phyloP scores from a whole-genome alignment of 2,797 vertebrate genomes.

The Thamnophis elegans region DNA sequence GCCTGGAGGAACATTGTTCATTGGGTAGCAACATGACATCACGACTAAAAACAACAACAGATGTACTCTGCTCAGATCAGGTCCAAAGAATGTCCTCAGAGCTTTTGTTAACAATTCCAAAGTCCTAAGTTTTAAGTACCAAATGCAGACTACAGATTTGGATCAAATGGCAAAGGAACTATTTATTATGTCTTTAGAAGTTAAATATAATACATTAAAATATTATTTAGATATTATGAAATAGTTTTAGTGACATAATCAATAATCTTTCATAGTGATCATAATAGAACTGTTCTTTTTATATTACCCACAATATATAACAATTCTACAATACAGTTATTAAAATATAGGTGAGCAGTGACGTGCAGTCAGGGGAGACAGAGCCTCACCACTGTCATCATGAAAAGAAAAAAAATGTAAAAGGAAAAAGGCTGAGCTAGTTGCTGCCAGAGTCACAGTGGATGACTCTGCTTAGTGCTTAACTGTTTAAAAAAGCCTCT shows the following conservation, averaged over 20 bases:
- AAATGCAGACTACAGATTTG: neutral
- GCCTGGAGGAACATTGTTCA: too few relatives aligned
- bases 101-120: neutral
- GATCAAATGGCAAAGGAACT: neutral
- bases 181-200: neutral
- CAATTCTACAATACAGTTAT: neutral
- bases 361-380: too few relatives aligned
- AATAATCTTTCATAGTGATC: neutral
- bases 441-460: too few relatives aligned
- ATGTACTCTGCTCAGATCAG: neutral
- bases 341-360: too few relatives aligned
- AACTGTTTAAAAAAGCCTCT: too few relatives aligned
- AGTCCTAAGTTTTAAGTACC: neutral
- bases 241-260: neutral
- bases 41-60: too few relatives aligned
- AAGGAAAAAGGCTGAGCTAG: too few relatives aligned
- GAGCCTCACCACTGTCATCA: too few relatives aligned
- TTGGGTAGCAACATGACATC: too few relatives aligned
- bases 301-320: neutral
- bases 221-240: neutral
- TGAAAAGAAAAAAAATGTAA: too few relatives aligned
- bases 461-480: too few relatives aligned
- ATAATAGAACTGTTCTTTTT: neutral
- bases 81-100: neutral
- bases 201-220: neutral